Evolutionary conservation across 1,140 invertebrate species (phyloP).

Genomic region (Eumeta japonica): DNA sequence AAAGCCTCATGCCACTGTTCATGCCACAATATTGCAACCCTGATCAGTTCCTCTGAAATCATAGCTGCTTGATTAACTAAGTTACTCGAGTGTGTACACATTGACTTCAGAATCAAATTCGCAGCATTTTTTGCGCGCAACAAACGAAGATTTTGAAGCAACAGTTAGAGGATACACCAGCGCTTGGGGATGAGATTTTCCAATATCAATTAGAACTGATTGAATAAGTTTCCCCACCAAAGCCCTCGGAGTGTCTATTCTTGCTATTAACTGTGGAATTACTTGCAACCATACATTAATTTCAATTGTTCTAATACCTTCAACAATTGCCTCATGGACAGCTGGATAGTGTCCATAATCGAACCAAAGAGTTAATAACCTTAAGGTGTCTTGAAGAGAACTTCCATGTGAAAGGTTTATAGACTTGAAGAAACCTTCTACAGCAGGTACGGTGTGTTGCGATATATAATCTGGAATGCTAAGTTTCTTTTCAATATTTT

Average conservation of each 20-base stretch:
- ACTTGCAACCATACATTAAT: constrained; percentile 99
- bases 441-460: constrained; percentile 87
- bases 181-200: constrained; percentile 86
- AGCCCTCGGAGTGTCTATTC: constrained; percentile 90
- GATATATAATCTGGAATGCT: constrained; percentile 61
- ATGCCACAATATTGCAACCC: constrained; percentile 98
- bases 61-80: constrained; percentile 92
- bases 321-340: constrained; percentile 89
- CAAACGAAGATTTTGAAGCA: constrained; percentile 90
- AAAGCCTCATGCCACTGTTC: constrained; percentile 98
- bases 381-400: constrained; percentile 95
- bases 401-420: constrained; percentile 90
- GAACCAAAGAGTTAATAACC: constrained; percentile 91
- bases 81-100: constrained; percentile 90
- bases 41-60: constrained; percentile 95
- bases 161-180: constrained; percentile 97
- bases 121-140: constrained; percentile 86
- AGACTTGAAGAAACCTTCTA: constrained; percentile 94
- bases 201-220: constrained; percentile 91
- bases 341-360: constrained; percentile 92
- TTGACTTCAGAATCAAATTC: constrained; percentile 91
- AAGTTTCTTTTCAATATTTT: constrained; percentile 21
- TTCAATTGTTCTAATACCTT: constrained; percentile 89
- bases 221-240: constrained; percentile 89
- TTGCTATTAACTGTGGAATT: constrained; percentile 96